A percentile compares a stretch with the other conserved stretches of the same genome.
phyloP scores from a whole-genome alignment of 2,113 vertebrate species.

The Trinectes maculatus region DNA sequence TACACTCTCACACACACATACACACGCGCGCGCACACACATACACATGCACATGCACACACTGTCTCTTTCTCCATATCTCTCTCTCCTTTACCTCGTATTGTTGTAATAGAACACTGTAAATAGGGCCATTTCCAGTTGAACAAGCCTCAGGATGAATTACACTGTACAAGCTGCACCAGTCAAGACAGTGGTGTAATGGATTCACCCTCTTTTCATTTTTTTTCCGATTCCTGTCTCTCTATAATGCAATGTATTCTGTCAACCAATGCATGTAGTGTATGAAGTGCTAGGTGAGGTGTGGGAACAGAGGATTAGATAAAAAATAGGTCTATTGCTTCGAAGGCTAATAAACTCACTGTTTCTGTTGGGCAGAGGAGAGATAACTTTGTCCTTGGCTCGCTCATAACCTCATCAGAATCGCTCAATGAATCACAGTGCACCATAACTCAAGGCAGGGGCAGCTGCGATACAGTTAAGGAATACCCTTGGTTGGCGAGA shows the following conservation, averaged over 20 bases:
- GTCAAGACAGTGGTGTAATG: slow-evolving; percentile 68
- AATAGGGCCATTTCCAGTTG: slow-evolving; percentile 71
- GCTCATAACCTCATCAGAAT: slow-evolving; percentile 79
- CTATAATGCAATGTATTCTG: slow-evolving; percentile 38
- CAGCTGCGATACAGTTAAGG: slow-evolving; percentile 71
- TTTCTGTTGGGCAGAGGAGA: slow-evolving; percentile 72
- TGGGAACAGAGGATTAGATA: slow-evolving; percentile 51
- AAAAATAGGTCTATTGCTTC: slow-evolving; percentile 41
- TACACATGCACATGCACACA: background rate
- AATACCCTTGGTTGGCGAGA: slow-evolving; percentile 55
- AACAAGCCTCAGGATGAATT: slow-evolving; percentile 75
- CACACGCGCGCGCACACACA: background rate
- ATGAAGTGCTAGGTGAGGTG: slow-evolving; percentile 45
- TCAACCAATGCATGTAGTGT: slow-evolving; percentile 35
- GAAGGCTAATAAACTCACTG: slow-evolving; percentile 75
- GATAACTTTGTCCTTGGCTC: slow-evolving; percentile 79
- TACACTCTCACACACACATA: slow-evolving; percentile 2
- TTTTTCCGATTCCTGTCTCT: slow-evolving; percentile 26
- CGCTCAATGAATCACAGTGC: slow-evolving; percentile 74
- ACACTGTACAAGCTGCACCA: slow-evolving; percentile 58
- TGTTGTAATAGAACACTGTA: slow-evolving; percentile 71
- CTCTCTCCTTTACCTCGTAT: slow-evolving; percentile 35
- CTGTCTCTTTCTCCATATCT: background rate
- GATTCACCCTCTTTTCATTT: slow-evolving; percentile 59
- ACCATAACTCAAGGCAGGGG: slow-evolving; percentile 69